Base-by-base conservation (phyloP, 2,797 vertebrate genomes). In the Sebastes cheni region DNA sequence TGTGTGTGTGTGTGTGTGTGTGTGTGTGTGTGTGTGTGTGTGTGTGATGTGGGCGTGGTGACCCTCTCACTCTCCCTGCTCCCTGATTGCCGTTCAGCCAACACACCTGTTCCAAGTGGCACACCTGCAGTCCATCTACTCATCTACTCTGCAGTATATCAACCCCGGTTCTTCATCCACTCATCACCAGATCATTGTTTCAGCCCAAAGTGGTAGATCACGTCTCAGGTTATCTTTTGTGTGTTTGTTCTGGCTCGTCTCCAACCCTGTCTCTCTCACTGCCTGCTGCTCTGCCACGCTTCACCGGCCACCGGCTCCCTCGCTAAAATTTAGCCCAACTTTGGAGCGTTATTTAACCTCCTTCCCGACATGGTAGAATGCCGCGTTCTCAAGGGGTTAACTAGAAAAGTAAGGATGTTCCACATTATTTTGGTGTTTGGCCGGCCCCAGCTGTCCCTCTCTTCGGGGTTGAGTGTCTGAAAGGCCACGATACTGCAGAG, bases 401-500 rank as follows among this genome's bases (percentile, higher is more conserved):
- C 5, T 29, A 23, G n/a, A 29, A 67, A 46, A 68, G 27, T 1
- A 9, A 29, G 13, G n/a, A 58, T 55, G 64, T 36, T 60, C 18
- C 52, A 25, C 27, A 23, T 72, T 34, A 12, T 50, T 68, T 25
- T 75, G 18, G 30, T 32, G 23, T 29, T 46, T 67, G 55, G 46
- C 42, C 8, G 2, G 16, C 16, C 23, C 67, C 67, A 65, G 58
- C 54, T 72, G 60, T 52, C 62, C 36, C 34, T 32, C 55, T 78
- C 14, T 58, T 77, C 50, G 16, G 32, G 70, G 62, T 4, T 54
- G 30, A 78, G 60, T 68, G 42, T 83, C 58, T 61, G 30, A 75
- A 55, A 62, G 77, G 55, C 64, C 83, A 69, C 23, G 36, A 20
- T 23, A 52, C 72, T 72, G 66, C 64, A 58, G 34, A 77, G 39